Base-by-base conservation (phyloP, 2,888 invertebrate genomes). In the Ctena decussata region DNA sequence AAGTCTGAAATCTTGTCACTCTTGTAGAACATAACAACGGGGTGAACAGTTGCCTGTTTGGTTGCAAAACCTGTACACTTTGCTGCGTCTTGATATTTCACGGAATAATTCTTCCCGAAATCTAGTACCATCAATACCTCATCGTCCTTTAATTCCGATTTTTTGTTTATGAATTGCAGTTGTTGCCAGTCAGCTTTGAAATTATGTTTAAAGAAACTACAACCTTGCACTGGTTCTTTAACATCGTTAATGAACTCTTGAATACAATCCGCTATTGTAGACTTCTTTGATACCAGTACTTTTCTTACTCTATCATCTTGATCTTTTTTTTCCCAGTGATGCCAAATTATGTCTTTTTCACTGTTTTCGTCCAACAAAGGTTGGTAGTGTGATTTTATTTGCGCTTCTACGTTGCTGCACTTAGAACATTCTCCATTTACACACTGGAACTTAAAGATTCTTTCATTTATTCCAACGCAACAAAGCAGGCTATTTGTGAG, bases 241-340 rank as follows among this genome's bases (percentile, higher is more conserved):
- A 81, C 57, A 30, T 65, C 37, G 46, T 70, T 73, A 27, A 53
- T 75, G 24, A 18, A 46, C 15, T 74, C 76, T 44, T 77, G 84
- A 11, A 41, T 41, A 15, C 41, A 41, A 11, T 41, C 41, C 41
- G 6, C 41, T 41, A 41, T 6, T 15, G 41, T 41, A 41, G 41
- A 11, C 41, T 41, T 41, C 41, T 41, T 57, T 21, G 37, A 69
- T 65, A 2, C 41, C 41, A 41, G 15, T 82, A 76, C 41, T 80
- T 41, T 41, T n/a, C 35, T 76, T 37, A 37, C 77, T 80, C 78
- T 44, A 37, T 46, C 71, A 70, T 77, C 73, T 84, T 60, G 21
- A 76, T 65, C 44, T 80, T 87, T 32, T 77, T 73, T 73, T 71
- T 84, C 82, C 82, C 84, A 86, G 71, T 87, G 82, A 77, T 87